Percentiles rank a stretch among this genome's conserved stretches.
Conservation (phyloP, 2,113 vertebrate genomes). For the Caranx ignobilis region DNA sequence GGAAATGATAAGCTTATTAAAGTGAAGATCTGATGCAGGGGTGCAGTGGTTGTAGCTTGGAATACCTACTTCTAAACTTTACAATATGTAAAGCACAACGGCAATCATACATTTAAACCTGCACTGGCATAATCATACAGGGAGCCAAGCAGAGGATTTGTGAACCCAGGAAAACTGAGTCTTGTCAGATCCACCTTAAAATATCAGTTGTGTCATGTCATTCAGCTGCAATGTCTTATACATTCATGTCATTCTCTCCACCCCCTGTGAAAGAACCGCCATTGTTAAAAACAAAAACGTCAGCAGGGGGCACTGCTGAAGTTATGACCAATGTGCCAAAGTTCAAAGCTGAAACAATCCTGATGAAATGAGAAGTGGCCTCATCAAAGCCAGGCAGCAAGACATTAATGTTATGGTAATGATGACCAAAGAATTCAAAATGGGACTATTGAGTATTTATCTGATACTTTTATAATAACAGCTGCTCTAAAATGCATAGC, state of each 20-base stretch:
- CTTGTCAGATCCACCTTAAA: not conserved
- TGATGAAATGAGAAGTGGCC: not conserved
- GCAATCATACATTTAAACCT: not conserved
- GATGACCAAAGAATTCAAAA: not conserved
- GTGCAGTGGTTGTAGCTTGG: not conserved
- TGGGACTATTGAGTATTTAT: not conserved
- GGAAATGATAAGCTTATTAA: not conserved
- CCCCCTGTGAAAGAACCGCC: not conserved
- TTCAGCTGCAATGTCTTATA: not conserved
- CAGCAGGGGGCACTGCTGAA: slow-evolving; percentile 12
- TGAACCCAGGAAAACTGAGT: not conserved
- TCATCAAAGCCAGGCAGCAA: not conserved
- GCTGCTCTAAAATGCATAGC: not conserved
- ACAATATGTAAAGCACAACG: not conserved
- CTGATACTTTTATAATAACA: not conserved
- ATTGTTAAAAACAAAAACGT: not conserved
- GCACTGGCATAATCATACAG: not conserved
- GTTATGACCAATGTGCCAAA: not conserved
- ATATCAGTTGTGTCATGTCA: not conserved
- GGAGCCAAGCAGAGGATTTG: not conserved
- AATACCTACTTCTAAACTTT: not conserved
- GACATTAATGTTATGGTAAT: not conserved
- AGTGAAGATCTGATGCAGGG: not conserved
- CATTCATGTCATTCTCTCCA: not conserved
- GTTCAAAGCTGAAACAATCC: not conserved